Evolutionary conservation across 1,140 invertebrate species (phyloP).

Genomic region (Sarcophaga bullata): DNA sequence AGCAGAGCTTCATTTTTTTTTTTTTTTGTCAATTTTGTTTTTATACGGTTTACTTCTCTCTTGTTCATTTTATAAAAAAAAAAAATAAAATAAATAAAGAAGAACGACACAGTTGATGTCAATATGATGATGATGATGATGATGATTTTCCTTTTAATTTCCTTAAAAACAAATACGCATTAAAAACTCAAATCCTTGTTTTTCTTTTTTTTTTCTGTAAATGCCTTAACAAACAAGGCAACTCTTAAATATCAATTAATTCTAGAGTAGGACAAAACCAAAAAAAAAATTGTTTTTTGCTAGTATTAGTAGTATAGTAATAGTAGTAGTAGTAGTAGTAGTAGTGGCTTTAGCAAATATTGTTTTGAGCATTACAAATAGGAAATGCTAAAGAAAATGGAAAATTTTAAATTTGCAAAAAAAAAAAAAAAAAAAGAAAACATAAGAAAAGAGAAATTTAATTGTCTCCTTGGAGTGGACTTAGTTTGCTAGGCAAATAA

Average conservation of each 20-base stretch:
- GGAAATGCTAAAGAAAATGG: too few species aligned
- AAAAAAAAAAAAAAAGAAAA: too few species aligned
- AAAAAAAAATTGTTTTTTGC: too few species aligned
- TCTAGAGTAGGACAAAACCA: neutral
- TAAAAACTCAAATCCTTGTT: neutral
- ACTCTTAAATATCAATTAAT: conserved; percentile 13
- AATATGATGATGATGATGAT: neutral
- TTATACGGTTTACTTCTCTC: neutral
- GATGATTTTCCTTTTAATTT: neutral
- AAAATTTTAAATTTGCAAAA: too few species aligned
- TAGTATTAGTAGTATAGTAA: too few species aligned
- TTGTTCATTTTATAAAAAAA: neutral
- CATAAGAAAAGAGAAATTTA: too few species aligned
- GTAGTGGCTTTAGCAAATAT: too few species aligned
- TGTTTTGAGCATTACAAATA: too few species aligned
- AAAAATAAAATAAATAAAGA: too few species aligned
- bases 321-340: too few species aligned
- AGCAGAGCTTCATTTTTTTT: neutral
- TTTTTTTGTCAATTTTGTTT: neutral
- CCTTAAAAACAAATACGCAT: neutral
- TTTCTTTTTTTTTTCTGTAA: neutral
- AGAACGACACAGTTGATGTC: neutral
- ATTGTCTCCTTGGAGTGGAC: too few species aligned
- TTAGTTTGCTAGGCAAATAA: too few species aligned
- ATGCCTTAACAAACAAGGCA: neutral